These are phyloP conservation scores for Neuroscelio doddi DNA, from an alignment of 2,888 invertebrate genomes.

Conservation along the genomic window DNA sequence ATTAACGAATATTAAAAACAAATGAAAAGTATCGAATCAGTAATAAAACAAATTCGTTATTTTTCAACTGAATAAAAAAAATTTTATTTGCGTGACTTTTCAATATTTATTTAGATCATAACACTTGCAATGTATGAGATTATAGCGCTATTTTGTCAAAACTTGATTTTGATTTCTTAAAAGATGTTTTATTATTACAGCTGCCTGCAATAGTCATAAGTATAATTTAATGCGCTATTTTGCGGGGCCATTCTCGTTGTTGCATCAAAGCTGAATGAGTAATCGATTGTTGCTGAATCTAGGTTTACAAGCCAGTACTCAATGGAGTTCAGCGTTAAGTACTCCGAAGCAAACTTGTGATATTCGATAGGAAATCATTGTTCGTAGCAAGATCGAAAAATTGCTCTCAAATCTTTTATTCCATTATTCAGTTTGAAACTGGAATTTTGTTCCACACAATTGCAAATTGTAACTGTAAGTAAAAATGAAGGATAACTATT, in stretches of 20 bases:
- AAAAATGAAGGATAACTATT: too few relatives aligned
- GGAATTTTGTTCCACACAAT: too few relatives aligned
- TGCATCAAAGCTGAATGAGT: constrained; percentile 18
- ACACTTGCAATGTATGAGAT: too few relatives aligned
- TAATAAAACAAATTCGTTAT: too few relatives aligned
- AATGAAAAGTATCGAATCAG: too few relatives aligned
- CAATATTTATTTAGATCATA: too few relatives aligned
- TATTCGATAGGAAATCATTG: constrained; percentile 22
- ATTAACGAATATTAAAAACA: too few relatives aligned
- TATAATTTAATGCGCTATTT: constrained; percentile 31
- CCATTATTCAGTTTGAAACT: too few relatives aligned
- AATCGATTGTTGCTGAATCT: constrained; percentile 37
- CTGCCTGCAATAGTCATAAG: constrained; percentile 9
- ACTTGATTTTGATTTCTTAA: background rate
- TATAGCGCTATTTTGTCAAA: background rate
- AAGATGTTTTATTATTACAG: background rate
- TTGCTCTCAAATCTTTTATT: too few relatives aligned
- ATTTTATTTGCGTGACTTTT: too few relatives aligned
- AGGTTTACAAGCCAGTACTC: constrained; percentile 33
- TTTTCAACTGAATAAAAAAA: too few relatives aligned
- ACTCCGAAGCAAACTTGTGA: constrained; percentile 12
- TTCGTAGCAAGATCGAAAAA: background rate
- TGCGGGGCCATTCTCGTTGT: constrained; percentile 19
- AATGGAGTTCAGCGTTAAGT: constrained; percentile 33
- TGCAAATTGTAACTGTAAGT: too few relatives aligned